Base-by-base conservation (phyloP, 2,888 invertebrate genomes). In the Galerucella pusilla region DNA sequence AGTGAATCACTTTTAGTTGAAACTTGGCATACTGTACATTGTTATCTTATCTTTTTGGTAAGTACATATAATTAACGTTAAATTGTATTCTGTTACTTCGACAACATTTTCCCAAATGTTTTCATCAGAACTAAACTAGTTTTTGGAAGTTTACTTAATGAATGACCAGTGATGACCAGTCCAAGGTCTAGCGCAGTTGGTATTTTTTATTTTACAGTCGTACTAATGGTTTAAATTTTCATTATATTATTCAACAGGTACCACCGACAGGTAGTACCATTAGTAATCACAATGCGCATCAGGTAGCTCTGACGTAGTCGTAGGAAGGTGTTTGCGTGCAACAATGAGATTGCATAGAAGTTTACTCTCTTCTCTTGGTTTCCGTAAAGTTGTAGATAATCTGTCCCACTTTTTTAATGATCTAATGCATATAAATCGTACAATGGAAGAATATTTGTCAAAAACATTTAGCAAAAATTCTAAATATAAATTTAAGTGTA, bases 41-140 rank as follows among this genome's bases (percentile, higher is more conserved):
- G 72, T 78, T 78, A 78, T 78, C 78, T 78, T 78, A 78, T 78
- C 78, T 73, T 49, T 64, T 45, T 49, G 70, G 70, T 74, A 49
- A 76, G 75, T 77, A 78, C 70, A 78, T 74, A 77, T 52, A 73
- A 72, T 72, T 72, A 66, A 16, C 28, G 54, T 46, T 45, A 59
- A 69, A 72, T 45, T 60, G 63, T n/a, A 14, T 57, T 68, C 28
- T 68, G 35, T 67, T 52, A 66, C 20, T 65, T 66, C 49, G 35
- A 54, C 61, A 57, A 54, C 59, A 64, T 63, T 65, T 16, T 12
- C 5, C 10, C 16, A 70, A 49, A 49, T 52, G 14, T 25, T 57
- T 25, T 42, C 20, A 16, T 46, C 64, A 16, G 42, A 57, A 45
- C 28, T 12, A 64, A 16, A 64, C 66, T 10, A 28, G 66, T 59